phyloP scores from a whole-genome alignment of 2,888 invertebrate genomes.

The Cerceris ruficornis region DNA sequence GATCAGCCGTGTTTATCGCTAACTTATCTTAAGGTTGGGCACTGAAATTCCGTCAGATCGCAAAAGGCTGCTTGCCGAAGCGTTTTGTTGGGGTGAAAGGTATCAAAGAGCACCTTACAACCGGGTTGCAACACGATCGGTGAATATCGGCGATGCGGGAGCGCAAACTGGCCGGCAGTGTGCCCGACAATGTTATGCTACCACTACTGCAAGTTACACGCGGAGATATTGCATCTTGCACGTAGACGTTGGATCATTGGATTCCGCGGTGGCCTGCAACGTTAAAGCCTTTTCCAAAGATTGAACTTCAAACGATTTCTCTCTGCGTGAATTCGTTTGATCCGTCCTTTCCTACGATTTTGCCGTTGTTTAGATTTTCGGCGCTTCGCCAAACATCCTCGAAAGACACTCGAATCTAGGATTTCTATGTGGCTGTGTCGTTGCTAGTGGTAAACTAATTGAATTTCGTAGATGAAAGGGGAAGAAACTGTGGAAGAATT shows the following conservation, averaged over 20 bases:
- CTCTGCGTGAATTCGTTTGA: conserved; percentile 29
- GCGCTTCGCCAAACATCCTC: neutral
- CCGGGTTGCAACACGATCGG: conserved; percentile 24
- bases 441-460: no score
- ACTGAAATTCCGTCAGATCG: conserved; percentile 32
- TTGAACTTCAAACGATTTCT: conserved; percentile 43
- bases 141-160: conserved; percentile 33
- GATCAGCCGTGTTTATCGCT: conserved; percentile 32
- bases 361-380: neutral
- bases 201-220: conserved; percentile 15
- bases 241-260: conserved; percentile 32
- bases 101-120: conserved; percentile 54
- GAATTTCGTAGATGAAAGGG: no score
- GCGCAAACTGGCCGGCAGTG: conserved; percentile 28
- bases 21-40: conserved; percentile 20
- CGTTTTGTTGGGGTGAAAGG: conserved; percentile 31
- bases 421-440: neutral
- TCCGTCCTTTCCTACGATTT: neutral
- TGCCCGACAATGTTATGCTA: conserved; percentile 44
- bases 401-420: neutral
- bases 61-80: conserved; percentile 35
- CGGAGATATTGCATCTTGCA: conserved; percentile 39
- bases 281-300: conserved; percentile 35
- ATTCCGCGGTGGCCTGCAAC: conserved; percentile 17
- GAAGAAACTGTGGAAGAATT: no score